Conservation (phyloP, 2,113 vertebrate genomes). For the Todiramphus chloris region DNA sequence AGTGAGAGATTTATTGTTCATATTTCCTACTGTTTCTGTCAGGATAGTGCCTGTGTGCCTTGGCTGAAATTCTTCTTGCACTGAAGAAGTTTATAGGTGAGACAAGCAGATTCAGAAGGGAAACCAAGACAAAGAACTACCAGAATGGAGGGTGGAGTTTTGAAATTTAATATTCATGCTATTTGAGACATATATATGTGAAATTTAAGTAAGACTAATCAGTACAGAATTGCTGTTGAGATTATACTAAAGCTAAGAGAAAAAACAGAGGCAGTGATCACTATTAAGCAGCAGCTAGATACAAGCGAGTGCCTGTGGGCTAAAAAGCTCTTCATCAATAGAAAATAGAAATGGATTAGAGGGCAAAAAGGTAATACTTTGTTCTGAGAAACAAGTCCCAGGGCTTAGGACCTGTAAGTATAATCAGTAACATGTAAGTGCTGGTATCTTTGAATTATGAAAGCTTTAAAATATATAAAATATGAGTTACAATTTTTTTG, state of each 20-base stretch:
- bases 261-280: not conserved
- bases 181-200: not conserved
- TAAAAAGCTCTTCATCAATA: not conserved
- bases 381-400: not conserved
- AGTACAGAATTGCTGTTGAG: not conserved
- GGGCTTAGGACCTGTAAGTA: not conserved
- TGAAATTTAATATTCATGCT: not conserved
- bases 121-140: not conserved
- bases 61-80: not conserved
- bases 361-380: not conserved
- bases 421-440: not conserved
- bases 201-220: not conserved
- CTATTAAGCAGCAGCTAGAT: not conserved
- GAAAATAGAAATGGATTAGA: not conserved
- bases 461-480: conserved; percentile 10
- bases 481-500: not conserved
- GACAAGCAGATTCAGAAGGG: not conserved
- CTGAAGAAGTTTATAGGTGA: not conserved
- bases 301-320: not conserved
- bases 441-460: conserved; percentile 1
- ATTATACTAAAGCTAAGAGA: not conserved
- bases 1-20: not conserved
- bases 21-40: conserved; percentile 7
- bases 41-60: not conserved
- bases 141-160: not conserved